Evolutionary conservation across 2,888 invertebrate species (phyloP), one percentile per base, ranked within the genome.

Genomic region (Aphodius granarius): DNA sequence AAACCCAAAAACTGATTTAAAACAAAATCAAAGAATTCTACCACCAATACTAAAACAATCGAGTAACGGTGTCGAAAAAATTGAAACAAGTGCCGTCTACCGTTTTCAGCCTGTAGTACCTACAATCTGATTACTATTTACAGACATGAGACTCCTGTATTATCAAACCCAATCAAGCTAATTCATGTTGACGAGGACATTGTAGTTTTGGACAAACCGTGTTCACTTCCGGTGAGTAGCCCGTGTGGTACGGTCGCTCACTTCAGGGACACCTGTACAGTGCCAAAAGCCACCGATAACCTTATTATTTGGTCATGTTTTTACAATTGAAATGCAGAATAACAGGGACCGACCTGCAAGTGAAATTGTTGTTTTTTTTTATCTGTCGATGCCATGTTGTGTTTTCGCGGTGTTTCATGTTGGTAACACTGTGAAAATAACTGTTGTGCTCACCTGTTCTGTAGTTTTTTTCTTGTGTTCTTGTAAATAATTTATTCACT

Each of bases 111-210:
- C 18, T 64, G 64, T 17, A 43, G 43, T 43, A 43, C 43, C 43
- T 43, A 9, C 43, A 43, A 43, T 43, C 43, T 43, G 43, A 43
- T 43, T 43, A 43, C 23, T 83, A 80, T 79, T 86, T 89, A 83
- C 91, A 94, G 95, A 91, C 95, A 96, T 90, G 96, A 96, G 90
- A 93, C 94, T 86, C 94, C 95, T 86, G 94, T 96, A 86, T 91
- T 94, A 88, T 92, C 92, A 88, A 91, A 92, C 88, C 90, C 91
- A 87, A 92, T 96, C 88, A 92, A 93, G 89, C 91, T 96, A 88
- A 91, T 96, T 87, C 92, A 93, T 88, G 92, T 94, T 87, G 94
- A 93, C 87, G 94, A 94, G 84, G 94, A 96, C 86, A 89, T 95
- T 85, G 91, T 96, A 87, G 96, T 96, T 87, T 91, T 96, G 89